These are phyloP conservation scores for Pemphigus obesinymphae DNA, from an alignment of 1,140 invertebrate genomes.

Conservation along the genomic window DNA sequence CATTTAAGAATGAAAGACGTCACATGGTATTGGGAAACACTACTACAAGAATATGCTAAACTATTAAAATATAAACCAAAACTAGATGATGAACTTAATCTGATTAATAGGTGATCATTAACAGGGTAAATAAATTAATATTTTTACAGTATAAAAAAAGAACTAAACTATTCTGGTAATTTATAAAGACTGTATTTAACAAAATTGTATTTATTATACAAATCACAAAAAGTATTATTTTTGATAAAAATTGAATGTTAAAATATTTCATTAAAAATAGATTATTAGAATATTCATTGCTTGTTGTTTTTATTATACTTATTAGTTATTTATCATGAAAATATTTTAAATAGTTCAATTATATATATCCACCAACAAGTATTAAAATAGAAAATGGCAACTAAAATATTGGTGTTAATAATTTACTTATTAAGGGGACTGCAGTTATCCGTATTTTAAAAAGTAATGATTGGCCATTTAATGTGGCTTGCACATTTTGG, in stretches of 20 bases:
- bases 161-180: background rate
- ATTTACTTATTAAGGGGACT: too few species aligned
- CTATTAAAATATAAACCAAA: constrained; percentile 62
- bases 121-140: background rate
- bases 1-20: constrained; percentile 80
- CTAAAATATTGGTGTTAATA: background rate
- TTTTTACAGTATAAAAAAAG: background rate
- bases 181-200: background rate
- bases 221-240: background rate
- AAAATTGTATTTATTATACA: constrained; percentile 16
- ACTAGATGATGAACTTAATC: constrained; percentile 20
- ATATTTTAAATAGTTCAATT: background rate
- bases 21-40: constrained; percentile 78
- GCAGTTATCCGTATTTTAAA: too few species aligned
- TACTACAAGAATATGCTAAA: constrained; percentile 73
- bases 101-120: background rate
- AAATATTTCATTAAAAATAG: background rate
- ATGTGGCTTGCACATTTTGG: too few species aligned
- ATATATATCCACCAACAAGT: background rate
- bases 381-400: background rate
- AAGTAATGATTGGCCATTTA: too few species aligned
- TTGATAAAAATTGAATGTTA: background rate
- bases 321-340: background rate
- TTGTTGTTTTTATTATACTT: background rate
- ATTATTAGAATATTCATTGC: background rate